A percentile compares a stretch with the other conserved stretches of the same genome.
These are phyloP conservation scores for Exephanes ischioxanthus DNA, from an alignment of 2,888 invertebrate genomes.

Conservation along the genomic window DNA sequence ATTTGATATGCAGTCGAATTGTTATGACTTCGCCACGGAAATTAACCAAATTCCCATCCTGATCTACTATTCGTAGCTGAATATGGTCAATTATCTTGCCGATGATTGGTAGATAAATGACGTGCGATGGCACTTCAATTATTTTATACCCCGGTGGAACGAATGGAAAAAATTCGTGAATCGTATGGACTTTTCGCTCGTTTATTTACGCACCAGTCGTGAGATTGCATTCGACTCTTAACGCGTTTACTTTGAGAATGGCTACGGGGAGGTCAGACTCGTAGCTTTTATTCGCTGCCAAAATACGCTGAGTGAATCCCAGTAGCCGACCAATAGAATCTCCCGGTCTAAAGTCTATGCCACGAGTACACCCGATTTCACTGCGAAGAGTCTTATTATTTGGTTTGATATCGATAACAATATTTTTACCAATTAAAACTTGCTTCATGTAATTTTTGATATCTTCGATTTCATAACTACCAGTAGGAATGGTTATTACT, in stretches of 20 bases:
- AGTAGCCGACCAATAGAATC: slow-evolving; percentile 71
- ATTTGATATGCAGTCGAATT: slow-evolving; percentile 72
- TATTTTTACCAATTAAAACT: slow-evolving; percentile 23
- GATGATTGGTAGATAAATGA: slow-evolving; percentile 66
- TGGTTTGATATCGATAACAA: slow-evolving; percentile 59
- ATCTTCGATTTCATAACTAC: slow-evolving; percentile 79
- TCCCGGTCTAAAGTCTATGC: slow-evolving; percentile 60
- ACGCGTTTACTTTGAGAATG: slow-evolving; percentile 76
- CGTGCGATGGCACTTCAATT: slow-evolving; percentile 27
- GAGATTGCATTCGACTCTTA: slow-evolving; percentile 76
- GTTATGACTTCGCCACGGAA: slow-evolving; percentile 50
- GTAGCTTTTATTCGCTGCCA: slow-evolving; percentile 66
- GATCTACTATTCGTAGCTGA: no score
- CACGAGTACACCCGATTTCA: slow-evolving; percentile 63
- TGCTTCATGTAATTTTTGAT: slow-evolving; percentile 71
- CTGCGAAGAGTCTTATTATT: slow-evolving; percentile 77
- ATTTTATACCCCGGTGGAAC: not conserved
- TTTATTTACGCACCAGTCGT: slow-evolving; percentile 76
- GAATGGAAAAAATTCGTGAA: slow-evolving; percentile 77
- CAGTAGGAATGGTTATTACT: slow-evolving; percentile 73
- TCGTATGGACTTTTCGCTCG: slow-evolving; percentile 75
- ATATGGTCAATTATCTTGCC: slow-evolving; percentile 53
- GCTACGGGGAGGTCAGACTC: slow-evolving; percentile 77
- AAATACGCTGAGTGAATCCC: slow-evolving; percentile 69
- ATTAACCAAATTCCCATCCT: no score